phyloP scores from a whole-genome alignment of 2,888 invertebrate genomes.

The Epinotia ramella region DNA sequence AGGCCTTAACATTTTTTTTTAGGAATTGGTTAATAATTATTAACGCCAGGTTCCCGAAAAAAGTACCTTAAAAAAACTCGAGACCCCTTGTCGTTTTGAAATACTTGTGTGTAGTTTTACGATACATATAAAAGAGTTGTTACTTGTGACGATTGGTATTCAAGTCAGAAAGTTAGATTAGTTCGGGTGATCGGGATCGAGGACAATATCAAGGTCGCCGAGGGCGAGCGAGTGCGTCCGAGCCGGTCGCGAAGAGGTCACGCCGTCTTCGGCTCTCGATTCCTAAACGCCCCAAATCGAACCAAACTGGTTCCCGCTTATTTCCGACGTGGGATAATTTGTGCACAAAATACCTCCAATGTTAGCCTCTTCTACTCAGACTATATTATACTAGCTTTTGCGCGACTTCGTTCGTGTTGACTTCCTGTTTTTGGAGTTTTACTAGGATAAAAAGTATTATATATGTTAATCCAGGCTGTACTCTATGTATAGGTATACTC shows the following conservation, averaged over 20 bases:
- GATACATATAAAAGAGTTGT: not conserved
- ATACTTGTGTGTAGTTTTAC: not conserved
- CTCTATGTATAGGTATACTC: no score
- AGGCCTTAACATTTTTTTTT: no score
- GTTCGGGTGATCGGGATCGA: constrained; percentile 50
- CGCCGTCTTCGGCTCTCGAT: constrained; percentile 64
- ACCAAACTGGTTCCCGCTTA: constrained; percentile 67
- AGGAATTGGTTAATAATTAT: no score
- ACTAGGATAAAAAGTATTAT: no score
- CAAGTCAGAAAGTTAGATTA: constrained; percentile 33
- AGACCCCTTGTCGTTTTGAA: not conserved
- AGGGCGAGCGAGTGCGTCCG: constrained; percentile 69
- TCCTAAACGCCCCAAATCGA: constrained; percentile 59
- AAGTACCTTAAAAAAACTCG: no score
- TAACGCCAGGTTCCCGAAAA: no score
- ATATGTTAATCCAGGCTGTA: no score
- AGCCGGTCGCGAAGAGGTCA: constrained; percentile 77
- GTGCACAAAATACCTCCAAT: constrained; percentile 45
- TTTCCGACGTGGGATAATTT: constrained; percentile 61
- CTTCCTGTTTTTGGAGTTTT: no score
- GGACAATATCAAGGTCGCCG: constrained; percentile 73
- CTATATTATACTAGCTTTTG: not conserved
- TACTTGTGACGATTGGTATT: constrained; percentile 9
- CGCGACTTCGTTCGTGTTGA: no score
- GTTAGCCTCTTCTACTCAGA: not conserved